Base-by-base conservation (phyloP, 2,888 invertebrate genomes). In the Tachina lurida region DNA sequence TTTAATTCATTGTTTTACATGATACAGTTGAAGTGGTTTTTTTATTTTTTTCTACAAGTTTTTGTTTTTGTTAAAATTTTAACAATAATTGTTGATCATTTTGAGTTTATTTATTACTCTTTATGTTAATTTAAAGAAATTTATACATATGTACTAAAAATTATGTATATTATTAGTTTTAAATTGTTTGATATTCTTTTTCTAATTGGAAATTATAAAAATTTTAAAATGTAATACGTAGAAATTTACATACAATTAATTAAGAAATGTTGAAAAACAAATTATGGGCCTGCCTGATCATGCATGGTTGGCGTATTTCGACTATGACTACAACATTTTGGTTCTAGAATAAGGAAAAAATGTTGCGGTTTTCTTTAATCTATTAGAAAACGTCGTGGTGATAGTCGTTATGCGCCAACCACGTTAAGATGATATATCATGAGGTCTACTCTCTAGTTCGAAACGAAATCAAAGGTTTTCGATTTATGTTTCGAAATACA, bases 1-100 rank as follows among this genome's bases (percentile, higher is more conserved):
- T 58, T 73, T 45, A 78, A 62, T 79, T 79, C 68, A 79, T 71
- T 70, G 60, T 65, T 78, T 79, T 58, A 62, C 67, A 84, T 74
- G 68, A 74, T 79, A 60, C 58, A 62, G 31, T 70, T 62, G 43
- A 43, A 39, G 45, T 68, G 41, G n/a, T 74, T 68, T 52, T 19
- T 45, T n/a, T 17, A 65, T 67, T 79, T 84, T 79, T 75, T 75
- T 8, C 65, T 73, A 78, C 45, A 70, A 68, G 47, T 54, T 71
- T n/a, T 56, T 54, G 19, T 10, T 43, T 67, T 54, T 67, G 76
- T 49, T 63, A 70, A 79, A 73, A 79, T 31, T 52, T 63, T 60
- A 70, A 76, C 81, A 81, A 68, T 75, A 60, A 81, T 68, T 81
- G 31, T 80, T 31, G 43, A 19, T 58, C 12, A 68, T 31, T 56